Percentiles rank a stretch among this genome's conserved stretches.
Conservation (phyloP, 1,140 invertebrate genomes). For the Halictus rubicundus region DNA sequence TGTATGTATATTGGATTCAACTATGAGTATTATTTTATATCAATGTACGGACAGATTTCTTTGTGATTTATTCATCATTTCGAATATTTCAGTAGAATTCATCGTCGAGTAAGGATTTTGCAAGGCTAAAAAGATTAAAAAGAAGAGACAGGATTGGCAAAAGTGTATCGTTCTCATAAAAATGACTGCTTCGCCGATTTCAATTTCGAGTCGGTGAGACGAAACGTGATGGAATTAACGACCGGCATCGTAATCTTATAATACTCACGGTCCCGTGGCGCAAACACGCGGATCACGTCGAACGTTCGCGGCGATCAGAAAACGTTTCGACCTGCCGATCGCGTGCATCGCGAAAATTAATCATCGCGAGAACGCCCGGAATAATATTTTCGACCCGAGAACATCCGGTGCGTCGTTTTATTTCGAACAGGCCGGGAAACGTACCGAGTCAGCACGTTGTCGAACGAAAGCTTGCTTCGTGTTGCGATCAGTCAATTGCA, state of each 20-base stretch:
- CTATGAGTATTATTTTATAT: no score
- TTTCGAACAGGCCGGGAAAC: conserved; percentile 6
- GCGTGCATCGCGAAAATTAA: conserved; percentile 35
- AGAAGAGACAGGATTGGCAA: no score
- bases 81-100: no score
- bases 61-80: no score
- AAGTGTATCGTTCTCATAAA: no score
- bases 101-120: no score
- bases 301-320: conserved; percentile 2
- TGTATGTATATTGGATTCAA: no score
- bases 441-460: conserved; percentile 26
- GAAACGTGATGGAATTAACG: conserved; percentile 17
- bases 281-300: conserved; percentile 34
- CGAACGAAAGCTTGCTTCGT: background rate
- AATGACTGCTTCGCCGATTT: background rate
- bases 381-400: conserved; percentile 42
- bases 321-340: conserved; percentile 30
- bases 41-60: no score
- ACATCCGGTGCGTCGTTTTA: conserved; percentile 23
- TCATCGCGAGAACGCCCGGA: conserved; percentile 22
- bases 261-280: conserved; percentile 27
- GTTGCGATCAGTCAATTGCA: background rate
- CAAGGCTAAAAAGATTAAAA: no score
- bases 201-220: conserved; percentile 21
- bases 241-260: conserved; percentile 17